These are phyloP conservation scores for Montifringilla adamsi DNA, from an alignment of 2,113 vertebrate genomes.

Conservation along the genomic window DNA sequence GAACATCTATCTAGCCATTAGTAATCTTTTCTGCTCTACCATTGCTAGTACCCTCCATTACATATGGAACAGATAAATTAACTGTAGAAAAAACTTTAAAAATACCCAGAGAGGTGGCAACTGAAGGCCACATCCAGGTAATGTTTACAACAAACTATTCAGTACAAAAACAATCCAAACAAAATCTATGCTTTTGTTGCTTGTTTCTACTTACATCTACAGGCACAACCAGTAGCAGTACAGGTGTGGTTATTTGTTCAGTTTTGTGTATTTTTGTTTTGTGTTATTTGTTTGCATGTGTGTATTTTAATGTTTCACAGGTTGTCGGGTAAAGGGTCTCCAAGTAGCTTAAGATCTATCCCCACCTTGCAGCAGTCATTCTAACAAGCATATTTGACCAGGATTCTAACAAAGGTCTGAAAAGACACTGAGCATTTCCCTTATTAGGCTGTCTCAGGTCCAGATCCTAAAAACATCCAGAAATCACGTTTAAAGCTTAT, in stretches of 20 bases:
- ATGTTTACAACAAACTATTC: not conserved
- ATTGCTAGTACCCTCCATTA: not conserved
- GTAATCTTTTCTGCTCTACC: not conserved
- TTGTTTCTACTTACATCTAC: not conserved
- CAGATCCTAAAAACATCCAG: not conserved
- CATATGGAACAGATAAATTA: not conserved
- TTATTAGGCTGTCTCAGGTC: not conserved
- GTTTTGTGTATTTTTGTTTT: not conserved
- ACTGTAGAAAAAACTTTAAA: not conserved
- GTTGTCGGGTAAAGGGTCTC: not conserved
- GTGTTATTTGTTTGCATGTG: too few relatives aligned
- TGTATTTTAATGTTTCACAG: not conserved
- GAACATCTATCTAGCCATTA: not conserved
- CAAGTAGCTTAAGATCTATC: not conserved
- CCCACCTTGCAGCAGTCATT: not conserved
- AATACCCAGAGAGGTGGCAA: not conserved
- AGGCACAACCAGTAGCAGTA: not conserved
- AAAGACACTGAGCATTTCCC: not conserved
- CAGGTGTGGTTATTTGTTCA: rapidly evolving
- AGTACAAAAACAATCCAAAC: not conserved
- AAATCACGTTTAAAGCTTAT: not conserved
- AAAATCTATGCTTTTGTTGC: not conserved
- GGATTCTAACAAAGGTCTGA: not conserved
- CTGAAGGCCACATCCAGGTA: rapidly evolving
- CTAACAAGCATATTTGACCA: not conserved